A percentile compares a stretch with the other conserved stretches of the same genome.
Conservation (phyloP, 2,797 vertebrate species). For the Micromesistius poutassou region DNA sequence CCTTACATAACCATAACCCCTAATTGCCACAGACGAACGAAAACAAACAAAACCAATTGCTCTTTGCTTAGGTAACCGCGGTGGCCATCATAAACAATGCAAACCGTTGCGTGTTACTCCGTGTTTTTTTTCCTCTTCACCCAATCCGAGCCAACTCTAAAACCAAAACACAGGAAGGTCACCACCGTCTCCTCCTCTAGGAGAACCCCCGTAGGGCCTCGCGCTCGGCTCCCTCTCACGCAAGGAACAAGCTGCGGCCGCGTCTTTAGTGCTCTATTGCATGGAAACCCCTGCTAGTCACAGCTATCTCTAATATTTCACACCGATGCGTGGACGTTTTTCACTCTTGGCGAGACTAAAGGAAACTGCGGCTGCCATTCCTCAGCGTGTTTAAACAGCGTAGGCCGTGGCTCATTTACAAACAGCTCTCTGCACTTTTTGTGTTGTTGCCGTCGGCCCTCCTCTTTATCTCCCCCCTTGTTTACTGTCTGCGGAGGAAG, state of each 20-base stretch:
- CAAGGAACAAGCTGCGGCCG: conserved; percentile 27
- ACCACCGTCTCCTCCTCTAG: not conserved
- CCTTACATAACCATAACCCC: not conserved
- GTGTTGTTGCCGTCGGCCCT: not conserved
- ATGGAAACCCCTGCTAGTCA: conserved; percentile 48
- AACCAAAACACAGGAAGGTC: not conserved
- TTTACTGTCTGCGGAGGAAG: not conserved
- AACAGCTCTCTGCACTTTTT: not conserved
- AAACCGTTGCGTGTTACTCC: not conserved
- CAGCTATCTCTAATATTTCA: conserved; percentile 68
- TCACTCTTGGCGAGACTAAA: conserved; percentile 29
- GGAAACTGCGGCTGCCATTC: conserved; percentile 43
- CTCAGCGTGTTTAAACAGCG: conserved; percentile 23
- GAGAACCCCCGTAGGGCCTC: not conserved
- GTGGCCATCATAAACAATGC: not conserved
- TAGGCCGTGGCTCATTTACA: conserved; percentile 28
- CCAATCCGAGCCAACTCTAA: not conserved
- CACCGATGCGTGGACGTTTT: conserved; percentile 50
- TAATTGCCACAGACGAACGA: not conserved
- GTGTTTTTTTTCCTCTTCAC: not conserved
- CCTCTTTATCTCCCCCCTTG: not conserved
- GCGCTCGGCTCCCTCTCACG: conserved; percentile 42
- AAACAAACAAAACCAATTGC: not conserved
- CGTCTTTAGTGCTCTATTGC: conserved; percentile 22
- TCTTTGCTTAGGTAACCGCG: not conserved